Evolutionary conservation across 2,797 vertebrate species (phyloP), one percentile per base, ranked within the genome.

Genomic region (Ibycter americanus): DNA sequence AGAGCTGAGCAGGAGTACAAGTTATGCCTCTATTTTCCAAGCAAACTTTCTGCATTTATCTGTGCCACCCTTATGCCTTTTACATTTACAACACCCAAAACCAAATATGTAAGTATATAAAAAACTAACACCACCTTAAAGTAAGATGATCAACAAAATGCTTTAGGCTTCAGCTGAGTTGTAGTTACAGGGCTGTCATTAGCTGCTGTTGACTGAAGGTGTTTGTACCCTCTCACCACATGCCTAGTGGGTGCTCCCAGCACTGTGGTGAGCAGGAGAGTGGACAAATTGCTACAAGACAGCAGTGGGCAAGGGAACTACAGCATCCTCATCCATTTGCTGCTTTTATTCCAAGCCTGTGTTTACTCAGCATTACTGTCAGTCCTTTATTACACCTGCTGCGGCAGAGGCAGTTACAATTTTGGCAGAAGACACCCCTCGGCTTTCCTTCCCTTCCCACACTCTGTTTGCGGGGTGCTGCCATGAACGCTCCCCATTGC

Each of bases 121-220:
- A 86, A 61, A 92, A 46, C 46, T 27, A 81, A 25, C 22, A 25
- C 17, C 2, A 1, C 56, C 59, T 86, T 66, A 4, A 73, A 61
- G 47, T 15, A 59, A 65, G 38, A 87, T 67, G 36, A 78, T 70
- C 44, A 87, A 27, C 22, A 31, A 72, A 94, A 47, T 4, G 21
- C 23, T 93, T 81, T 27, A 29, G 54, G 67, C 63, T 74, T 73
- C 38, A 46, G 20, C 54, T 32, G 38, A 82, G 58, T 71, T 81
- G 77, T 62, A 46, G 70, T 86, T 62, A 17, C 65, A 68, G 90
- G 46, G 40, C 89, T 95, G 88, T 76, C 59, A 44, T 87, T 93
- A 65, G 55, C 70, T 91, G 77, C 63, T 89, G 51, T 44, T 89
- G 90, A 11, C 89, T 73, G 74, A 59, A 77, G 52, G 61, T 74